Evolutionary conservation across 2,797 vertebrate genomes (phyloP).

Genomic region (Peromyscus aztecus): DNA sequence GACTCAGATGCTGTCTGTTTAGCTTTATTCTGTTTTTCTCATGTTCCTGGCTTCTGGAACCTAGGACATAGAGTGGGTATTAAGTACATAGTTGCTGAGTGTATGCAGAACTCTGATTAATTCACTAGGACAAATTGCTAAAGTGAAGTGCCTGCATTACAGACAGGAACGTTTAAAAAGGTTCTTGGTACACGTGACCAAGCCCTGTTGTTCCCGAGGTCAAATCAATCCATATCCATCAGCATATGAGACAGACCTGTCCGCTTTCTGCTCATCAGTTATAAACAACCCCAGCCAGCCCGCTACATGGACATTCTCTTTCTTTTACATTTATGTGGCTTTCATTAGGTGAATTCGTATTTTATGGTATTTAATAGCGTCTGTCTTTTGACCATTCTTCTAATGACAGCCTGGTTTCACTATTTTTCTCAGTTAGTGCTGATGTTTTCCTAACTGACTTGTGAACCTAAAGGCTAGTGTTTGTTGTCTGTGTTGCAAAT

Average conservation of each 20-base stretch:
- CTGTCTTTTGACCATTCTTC: conserved; percentile 10
- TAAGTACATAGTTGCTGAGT: conserved; percentile 19
- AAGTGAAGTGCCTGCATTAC: conserved; percentile 33
- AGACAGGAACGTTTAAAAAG: conserved; percentile 42
- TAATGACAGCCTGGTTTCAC: background rate
- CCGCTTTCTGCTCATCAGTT: background rate
- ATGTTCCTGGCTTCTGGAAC: conserved; percentile 1
- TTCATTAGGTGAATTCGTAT: conserved; percentile 6
- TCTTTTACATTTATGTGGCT: conserved; percentile 45
- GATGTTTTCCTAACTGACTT: conserved; percentile 35
- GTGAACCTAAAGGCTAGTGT: background rate
- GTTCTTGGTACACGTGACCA: conserved; percentile 6
- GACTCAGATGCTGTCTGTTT: background rate
- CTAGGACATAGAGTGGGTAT: background rate
- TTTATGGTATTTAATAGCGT: conserved; percentile 30
- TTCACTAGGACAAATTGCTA: conserved; percentile 12
- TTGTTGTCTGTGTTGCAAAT: conserved; percentile 47
- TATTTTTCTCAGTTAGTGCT: conserved; percentile 43
- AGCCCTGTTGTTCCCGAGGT: conserved; percentile 9
- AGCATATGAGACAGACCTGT: background rate
- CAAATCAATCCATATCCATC: conserved; percentile 16
- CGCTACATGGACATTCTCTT: background rate
- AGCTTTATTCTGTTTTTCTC: background rate
- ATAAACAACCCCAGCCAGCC: background rate
- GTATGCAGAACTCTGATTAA: background rate